These are phyloP conservation scores for Bradypus variegatus DNA, from an alignment of 2,797 vertebrate genomes.

Conservation along the genomic window DNA sequence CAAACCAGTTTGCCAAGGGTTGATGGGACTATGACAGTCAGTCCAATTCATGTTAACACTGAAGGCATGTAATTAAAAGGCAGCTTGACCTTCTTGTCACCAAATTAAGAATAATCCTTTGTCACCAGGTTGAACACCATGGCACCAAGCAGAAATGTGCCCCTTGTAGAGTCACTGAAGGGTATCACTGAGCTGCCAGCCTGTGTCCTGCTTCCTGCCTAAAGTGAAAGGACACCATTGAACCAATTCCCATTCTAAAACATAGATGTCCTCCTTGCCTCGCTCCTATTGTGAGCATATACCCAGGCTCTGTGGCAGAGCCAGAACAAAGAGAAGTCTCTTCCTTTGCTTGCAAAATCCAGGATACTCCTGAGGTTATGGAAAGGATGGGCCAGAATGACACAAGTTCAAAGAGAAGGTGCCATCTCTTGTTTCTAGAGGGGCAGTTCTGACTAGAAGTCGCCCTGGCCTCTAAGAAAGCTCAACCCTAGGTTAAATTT, in stretches of 20 bases:
- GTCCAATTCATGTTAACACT: slow-evolving; percentile 51
- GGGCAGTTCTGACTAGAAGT: neutral
- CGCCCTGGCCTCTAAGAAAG: neutral
- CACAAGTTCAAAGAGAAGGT: neutral
- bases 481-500: neutral
- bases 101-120: slow-evolving; percentile 47
- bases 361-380: neutral
- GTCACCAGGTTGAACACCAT: slow-evolving; percentile 38
- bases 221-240: neutral
- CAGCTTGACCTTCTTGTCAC: slow-evolving; percentile 54
- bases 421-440: neutral
- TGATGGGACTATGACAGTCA: slow-evolving; percentile 61
- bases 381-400: neutral
- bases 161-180: neutral
- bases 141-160: slow-evolving; percentile 16
- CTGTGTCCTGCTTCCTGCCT: neutral
- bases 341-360: neutral
- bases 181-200: neutral
- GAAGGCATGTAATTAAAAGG: slow-evolving; percentile 59
- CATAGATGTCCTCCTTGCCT: neutral
- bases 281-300: neutral
- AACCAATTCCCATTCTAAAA: neutral
- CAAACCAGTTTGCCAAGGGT: slow-evolving; percentile 71
- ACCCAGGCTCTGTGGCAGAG: neutral
- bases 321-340: neutral